Conservation (phyloP, 2,888 invertebrate species). For the Halocaridina rubra region DNA sequence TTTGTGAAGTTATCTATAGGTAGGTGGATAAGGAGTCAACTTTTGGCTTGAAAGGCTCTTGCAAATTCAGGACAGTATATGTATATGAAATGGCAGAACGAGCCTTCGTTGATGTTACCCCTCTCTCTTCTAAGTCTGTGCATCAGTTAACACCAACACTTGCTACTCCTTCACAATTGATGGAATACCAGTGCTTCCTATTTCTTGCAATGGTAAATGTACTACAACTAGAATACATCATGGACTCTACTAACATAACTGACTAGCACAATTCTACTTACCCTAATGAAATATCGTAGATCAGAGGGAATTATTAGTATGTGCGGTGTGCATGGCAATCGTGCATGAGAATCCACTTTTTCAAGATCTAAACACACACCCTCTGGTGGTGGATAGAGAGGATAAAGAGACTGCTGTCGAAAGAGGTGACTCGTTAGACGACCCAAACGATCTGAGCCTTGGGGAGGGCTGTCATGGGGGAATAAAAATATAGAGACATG, state of each 20-base stretch:
- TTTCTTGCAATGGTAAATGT: too few relatives aligned
- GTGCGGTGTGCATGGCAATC: conserved; percentile 81
- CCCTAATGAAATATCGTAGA: conserved; percentile 84
- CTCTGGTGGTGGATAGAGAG: conserved; percentile 80
- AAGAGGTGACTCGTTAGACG: conserved; percentile 81
- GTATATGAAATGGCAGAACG: too few relatives aligned
- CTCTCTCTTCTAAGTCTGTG: too few relatives aligned
- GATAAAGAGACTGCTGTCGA: conserved; percentile 83
- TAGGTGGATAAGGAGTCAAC: too few relatives aligned
- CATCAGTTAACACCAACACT: too few relatives aligned
- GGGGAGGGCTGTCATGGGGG: conserved; percentile 50
- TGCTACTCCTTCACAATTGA: too few relatives aligned
- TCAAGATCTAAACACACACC: conserved; percentile 78
- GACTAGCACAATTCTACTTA: conserved; percentile 67
- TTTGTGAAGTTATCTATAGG: too few relatives aligned
- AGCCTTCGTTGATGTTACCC: too few relatives aligned
- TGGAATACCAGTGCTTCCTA: too few relatives aligned
- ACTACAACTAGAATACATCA: neutral
- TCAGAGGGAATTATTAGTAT: conserved; percentile 86
- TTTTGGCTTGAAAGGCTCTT: too few relatives aligned
- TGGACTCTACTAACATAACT: neutral
- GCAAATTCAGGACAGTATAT: too few relatives aligned
- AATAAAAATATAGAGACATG: too few relatives aligned
- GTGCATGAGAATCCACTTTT: conserved; percentile 79
- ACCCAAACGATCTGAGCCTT: conserved; percentile 76